phyloP scores from a whole-genome alignment of 2,797 vertebrate genomes.

The Chaenodraco wilsoni region DNA sequence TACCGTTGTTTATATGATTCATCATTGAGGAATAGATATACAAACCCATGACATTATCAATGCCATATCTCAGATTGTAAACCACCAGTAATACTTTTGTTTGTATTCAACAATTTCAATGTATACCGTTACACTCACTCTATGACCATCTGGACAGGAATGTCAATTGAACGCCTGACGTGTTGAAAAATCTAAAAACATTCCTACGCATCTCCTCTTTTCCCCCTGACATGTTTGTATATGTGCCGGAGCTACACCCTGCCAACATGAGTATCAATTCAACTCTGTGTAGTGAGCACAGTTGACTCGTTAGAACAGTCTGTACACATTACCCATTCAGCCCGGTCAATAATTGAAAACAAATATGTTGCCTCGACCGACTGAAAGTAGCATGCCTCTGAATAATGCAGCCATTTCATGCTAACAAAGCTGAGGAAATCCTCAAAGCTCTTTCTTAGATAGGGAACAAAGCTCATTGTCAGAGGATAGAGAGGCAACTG shows the following conservation, averaged over 20 bases:
- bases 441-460: conserved; percentile 52
- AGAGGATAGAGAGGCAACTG: conserved; percentile 62
- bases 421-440: conserved; percentile 62
- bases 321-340: conserved; percentile 69
- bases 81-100: not conserved
- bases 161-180: conserved; percentile 2
- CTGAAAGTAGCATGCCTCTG: conserved; percentile 54
- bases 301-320: conserved; percentile 54
- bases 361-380: conserved; percentile 58
- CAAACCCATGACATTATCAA: not conserved
- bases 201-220: not conserved
- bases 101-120: not conserved
- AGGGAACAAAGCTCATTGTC: conserved; percentile 76
- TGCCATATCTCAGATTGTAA: too few relatives aligned
- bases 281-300: conserved; percentile 10
- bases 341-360: conserved; percentile 72
- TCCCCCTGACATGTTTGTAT: not conserved
- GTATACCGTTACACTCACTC: not conserved
- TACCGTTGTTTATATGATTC: not conserved
- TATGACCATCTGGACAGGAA: not conserved
- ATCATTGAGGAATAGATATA: not conserved
- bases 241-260: not conserved
- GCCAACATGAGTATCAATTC: conserved; percentile 17
- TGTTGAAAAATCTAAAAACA: conserved; percentile 18
- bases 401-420: conserved; percentile 75